phyloP scores from a whole-genome alignment of 2,113 vertebrate genomes.

The Nyctibius bracteatus region DNA sequence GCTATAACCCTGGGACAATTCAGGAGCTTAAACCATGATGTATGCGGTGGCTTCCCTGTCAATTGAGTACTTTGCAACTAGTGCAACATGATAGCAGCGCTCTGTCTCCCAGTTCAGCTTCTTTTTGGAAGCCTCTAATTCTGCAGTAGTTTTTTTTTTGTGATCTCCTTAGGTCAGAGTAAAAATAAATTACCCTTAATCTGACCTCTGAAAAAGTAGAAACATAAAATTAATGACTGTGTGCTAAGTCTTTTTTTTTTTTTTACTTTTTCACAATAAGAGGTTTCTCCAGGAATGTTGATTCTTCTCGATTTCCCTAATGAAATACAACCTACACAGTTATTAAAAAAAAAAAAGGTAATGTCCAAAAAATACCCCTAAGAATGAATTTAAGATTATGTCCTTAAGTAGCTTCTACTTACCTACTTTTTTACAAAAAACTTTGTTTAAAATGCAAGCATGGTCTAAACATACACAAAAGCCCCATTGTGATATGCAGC shows the following conservation, averaged over 20 bases:
- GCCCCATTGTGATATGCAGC: fast-evolving
- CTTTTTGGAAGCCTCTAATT: background rate
- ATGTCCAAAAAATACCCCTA: fast-evolving
- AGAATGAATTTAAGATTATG: background rate
- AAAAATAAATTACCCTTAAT: background rate
- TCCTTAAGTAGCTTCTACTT: background rate
- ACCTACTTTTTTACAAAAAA: background rate
- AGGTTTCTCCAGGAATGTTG: background rate
- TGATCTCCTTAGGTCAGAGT: background rate
- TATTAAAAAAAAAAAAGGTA: background rate
- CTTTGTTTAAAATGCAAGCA: background rate
- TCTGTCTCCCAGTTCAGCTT: background rate
- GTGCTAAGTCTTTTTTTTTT: background rate
- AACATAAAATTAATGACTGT: background rate
- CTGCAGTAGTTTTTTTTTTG: background rate
- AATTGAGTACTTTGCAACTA: background rate
- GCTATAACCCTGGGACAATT: background rate
- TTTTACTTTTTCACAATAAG: background rate
- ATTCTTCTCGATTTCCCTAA: background rate
- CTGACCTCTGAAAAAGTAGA: background rate
- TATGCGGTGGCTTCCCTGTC: background rate
- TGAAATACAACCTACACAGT: background rate
- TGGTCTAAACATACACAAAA: background rate
- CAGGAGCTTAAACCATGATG: background rate
- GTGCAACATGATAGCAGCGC: fast-evolving